Evolutionary conservation across 2,113 vertebrate genomes (phyloP).

Genomic region (Synchiropus splendidus): DNA sequence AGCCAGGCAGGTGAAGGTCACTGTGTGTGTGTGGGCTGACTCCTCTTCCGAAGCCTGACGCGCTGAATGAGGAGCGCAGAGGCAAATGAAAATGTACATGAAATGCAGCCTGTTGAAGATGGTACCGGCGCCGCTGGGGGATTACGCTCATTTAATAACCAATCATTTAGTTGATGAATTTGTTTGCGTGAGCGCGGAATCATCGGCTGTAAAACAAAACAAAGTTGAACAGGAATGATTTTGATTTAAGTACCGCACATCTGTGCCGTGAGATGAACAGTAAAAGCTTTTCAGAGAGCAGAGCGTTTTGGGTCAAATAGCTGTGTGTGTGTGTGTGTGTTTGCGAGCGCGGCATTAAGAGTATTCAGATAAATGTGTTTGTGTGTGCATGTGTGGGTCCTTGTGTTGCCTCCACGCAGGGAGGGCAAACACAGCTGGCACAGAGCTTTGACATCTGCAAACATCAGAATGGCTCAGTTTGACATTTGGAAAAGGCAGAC

Average conservation of each 20-base stretch:
- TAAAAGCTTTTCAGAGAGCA: slow-evolving; percentile 38
- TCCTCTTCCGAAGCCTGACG: too few species aligned
- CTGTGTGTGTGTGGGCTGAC: too few species aligned
- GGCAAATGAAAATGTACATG: too few species aligned
- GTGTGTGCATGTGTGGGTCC: slow-evolving; percentile 1
- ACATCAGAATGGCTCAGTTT: slow-evolving; percentile 1
- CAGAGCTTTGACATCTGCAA: slow-evolving; percentile 9
- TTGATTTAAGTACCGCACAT: slow-evolving; percentile 22
- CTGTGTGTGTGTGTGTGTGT: slow-evolving; percentile 3
- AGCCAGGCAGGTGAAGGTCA: too few species aligned
- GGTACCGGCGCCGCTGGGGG: too few species aligned
- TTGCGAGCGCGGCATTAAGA: not conserved
- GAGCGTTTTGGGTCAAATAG: slow-evolving; percentile 23
- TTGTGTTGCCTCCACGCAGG: slow-evolving; percentile 1
- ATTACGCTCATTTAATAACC: too few species aligned
- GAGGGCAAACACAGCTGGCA: slow-evolving; percentile 12
- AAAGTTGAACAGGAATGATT: slow-evolving; percentile 1
- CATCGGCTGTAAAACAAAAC: not conserved
- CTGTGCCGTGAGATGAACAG: slow-evolving; percentile 31
- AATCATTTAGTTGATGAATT: too few species aligned
- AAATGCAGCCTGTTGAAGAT: too few species aligned
- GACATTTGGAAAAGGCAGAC: not conserved
- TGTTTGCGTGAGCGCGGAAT: too few species aligned
- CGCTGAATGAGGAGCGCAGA: too few species aligned
- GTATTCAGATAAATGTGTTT: not conserved